Conservation (phyloP, 64 coral and sea anemone genomes). For the Montipora sp. region DNA sequence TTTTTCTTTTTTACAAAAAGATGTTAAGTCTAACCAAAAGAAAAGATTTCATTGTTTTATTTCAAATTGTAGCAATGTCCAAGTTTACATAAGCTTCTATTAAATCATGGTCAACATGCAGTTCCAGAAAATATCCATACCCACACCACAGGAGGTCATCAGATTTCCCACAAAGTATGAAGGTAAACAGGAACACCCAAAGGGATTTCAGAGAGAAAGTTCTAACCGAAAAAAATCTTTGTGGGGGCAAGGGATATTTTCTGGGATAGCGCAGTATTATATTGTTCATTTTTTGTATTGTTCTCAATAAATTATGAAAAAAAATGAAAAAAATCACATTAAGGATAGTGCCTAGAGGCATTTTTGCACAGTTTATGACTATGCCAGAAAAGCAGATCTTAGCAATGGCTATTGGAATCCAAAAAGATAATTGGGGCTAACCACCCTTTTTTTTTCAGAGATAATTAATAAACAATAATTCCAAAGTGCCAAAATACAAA, state of each 20-base stretch:
- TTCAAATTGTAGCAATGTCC: no score
- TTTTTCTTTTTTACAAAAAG: not conserved
- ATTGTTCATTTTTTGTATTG: not conserved
- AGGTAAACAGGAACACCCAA: not conserved
- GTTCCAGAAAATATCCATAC: not conserved
- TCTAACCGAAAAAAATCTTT: not conserved
- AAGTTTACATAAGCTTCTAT: not conserved
- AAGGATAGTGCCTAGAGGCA: not conserved
- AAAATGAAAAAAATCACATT: not conserved
- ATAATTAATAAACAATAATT: not conserved
- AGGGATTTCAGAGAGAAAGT: not conserved
- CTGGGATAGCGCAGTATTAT: not conserved
- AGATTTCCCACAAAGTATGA: not conserved
- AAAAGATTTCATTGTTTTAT: no score
- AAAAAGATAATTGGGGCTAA: not conserved
- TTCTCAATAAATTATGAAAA: not conserved
- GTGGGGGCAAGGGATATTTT: not conserved
- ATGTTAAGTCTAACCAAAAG: no score
- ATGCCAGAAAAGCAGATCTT: conserved; percentile 1
- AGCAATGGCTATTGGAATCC: conserved; percentile 2
- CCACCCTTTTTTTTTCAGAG: not conserved
- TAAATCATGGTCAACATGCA: not conserved
- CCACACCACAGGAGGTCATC: no score
- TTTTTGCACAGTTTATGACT: conserved; percentile 7
- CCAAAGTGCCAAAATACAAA: not conserved